Conservation (phyloP, 2,888 invertebrate species). For the Pherbina coryleti region DNA sequence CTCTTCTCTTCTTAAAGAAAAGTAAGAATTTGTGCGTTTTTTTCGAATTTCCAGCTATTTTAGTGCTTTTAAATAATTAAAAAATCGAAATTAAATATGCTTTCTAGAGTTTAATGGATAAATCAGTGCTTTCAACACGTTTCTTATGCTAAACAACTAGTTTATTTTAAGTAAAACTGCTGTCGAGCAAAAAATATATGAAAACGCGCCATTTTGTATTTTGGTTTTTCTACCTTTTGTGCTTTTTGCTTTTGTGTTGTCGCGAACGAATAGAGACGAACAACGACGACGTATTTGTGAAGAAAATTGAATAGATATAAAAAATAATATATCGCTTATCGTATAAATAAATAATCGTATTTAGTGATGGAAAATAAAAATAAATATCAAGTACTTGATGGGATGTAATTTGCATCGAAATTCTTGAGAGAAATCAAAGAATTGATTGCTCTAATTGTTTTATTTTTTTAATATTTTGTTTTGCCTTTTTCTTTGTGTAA, state of each 20-base stretch:
- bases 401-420: not conserved
- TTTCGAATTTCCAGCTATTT: not conserved
- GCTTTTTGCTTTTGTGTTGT: constrained; percentile 19
- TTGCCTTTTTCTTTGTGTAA: constrained; percentile 26
- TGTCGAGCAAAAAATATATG: constrained; percentile 19
- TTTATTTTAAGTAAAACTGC: not conserved
- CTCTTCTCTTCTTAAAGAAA: not conserved
- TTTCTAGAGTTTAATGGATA: not conserved
- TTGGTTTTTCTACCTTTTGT: constrained; percentile 35
- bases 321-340: not conserved
- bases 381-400: not conserved
- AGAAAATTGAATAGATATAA: not conserved
- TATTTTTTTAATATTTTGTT: not conserved
- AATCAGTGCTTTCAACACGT: not conserved
- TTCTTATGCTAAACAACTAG: not conserved
- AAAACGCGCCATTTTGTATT: constrained; percentile 56
- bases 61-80: not conserved
- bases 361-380: not conserved
- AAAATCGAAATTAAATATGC: not conserved
- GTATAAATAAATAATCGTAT: no score
- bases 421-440: not conserved
- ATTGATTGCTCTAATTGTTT: not conserved
- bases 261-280: constrained; percentile 1
- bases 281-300: constrained; percentile 20
- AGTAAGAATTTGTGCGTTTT: not conserved